These are phyloP conservation scores for Brachyistius frenatus DNA, from an alignment of 2,113 vertebrate genomes.

Conservation along the genomic window DNA sequence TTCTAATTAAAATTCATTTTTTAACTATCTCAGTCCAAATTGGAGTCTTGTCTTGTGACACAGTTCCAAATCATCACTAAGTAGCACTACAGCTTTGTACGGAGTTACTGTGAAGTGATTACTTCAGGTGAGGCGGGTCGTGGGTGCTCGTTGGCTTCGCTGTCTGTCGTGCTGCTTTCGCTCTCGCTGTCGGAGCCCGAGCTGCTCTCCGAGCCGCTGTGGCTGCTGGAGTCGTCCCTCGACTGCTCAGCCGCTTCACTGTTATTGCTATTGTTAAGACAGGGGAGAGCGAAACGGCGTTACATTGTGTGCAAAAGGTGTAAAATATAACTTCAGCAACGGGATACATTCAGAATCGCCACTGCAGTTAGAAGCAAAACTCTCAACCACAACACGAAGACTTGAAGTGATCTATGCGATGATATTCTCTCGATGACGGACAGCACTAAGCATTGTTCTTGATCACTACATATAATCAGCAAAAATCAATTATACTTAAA, in stretches of 20 bases:
- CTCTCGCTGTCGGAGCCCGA: conserved; percentile 98
- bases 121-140: conserved; percentile 95
- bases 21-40: no score
- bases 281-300: not conserved
- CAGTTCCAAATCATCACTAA: not conserved
- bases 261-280: conserved; percentile 83
- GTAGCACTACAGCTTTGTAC: not conserved
- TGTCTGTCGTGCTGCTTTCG: conserved; percentile 98
- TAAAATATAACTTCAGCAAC: not conserved
- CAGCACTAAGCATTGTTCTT: no score
- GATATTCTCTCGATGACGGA: not conserved
- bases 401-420: not conserved
- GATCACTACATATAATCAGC: no score
- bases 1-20: no score
- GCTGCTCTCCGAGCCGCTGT: conserved; percentile 97
- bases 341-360: not conserved
- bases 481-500: no score
- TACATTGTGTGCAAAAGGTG: not conserved
- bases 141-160: conserved; percentile 94
- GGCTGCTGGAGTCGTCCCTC: conserved; percentile 96
- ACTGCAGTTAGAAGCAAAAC: not conserved
- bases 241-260: conserved; percentile 93
- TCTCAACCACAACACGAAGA: not conserved
- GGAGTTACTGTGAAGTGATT: conserved; percentile 25
- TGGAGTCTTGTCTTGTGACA: not conserved